Conservation (phyloP, 2,113 vertebrate species). For the Haemorhous mexicanus region DNA sequence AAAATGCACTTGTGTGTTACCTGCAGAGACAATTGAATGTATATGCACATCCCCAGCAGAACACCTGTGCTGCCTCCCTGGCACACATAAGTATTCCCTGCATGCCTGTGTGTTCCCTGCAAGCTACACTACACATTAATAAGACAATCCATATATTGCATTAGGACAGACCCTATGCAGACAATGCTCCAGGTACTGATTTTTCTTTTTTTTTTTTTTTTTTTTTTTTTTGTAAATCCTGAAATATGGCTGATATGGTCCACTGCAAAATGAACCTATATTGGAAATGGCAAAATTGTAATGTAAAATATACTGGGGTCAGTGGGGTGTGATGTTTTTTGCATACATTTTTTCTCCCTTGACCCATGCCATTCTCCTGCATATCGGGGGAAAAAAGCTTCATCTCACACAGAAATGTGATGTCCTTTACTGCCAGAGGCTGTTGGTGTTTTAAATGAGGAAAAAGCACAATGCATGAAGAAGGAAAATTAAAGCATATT, state of each 20-base stretch:
- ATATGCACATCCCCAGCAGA: background rate
- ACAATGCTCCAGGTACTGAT: conserved; percentile 56
- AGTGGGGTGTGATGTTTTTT: conserved; percentile 84
- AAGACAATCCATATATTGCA: conserved; percentile 59
- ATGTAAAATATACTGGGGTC: conserved; percentile 81
- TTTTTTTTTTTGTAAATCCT: conserved; percentile 40
- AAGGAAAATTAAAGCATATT: conserved; percentile 88
- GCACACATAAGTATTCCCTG: background rate
- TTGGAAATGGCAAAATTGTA: conserved; percentile 85
- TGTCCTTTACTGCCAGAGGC: conserved; percentile 87
- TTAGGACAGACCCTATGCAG: conserved; percentile 55
- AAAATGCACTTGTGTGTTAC: background rate
- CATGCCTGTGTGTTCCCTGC: conserved; percentile 33
- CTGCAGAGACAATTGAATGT: background rate
- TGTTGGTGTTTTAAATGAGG: conserved; percentile 85
- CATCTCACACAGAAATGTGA: conserved; percentile 79
- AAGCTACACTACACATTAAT: conserved; percentile 63
- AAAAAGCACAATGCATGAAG: conserved; percentile 87
- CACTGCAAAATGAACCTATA: conserved; percentile 81
- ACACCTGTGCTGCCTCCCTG: background rate
- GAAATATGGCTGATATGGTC: conserved; percentile 82
- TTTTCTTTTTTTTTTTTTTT: background rate
- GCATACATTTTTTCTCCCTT: conserved; percentile 83
- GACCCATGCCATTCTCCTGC: conserved; percentile 79
- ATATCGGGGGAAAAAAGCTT: conserved; percentile 70